Evolutionary conservation across 2,797 vertebrate species (phyloP), one percentile per base, ranked within the genome.

Genomic region (Morus bassanus): DNA sequence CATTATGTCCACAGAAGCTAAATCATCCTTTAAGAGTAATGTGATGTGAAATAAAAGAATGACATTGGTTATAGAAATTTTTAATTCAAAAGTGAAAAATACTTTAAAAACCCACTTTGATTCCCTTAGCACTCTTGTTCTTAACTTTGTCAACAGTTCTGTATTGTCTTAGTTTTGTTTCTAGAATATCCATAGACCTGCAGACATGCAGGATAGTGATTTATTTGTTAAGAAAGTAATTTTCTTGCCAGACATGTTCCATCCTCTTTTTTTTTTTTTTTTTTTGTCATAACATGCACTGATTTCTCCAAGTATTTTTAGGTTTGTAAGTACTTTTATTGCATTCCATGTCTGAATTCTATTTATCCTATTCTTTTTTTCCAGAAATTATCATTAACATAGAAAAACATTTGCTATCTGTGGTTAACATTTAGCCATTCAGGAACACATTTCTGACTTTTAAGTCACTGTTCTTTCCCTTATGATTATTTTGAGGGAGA

Each of bases 1-100:
- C 7, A 4, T 54, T 19, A 23, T 1, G 3, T 27, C 6, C 13
- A 56, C 1, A 6, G 37, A 64, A 89, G 37, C 2, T 5, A 70
- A 56, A 74, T 53, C 13, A 18, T 60, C 21, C 51, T 83, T 70
- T 19, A 67, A 74, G 13, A 81, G 18, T 22, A 88, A 63, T 9
- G 3, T 73, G 11, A 79, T 81, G 17, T 11, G 8, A 80, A n/a
- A 53, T 35, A 10, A 78, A 43, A 43, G 43, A 43, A 43, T 43
- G 43, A 43, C 16, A 24, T 73, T 70, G 19, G 8, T 43, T 73
- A 45, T 17, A 45, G 2, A 48, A 4, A 59, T 54, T 79, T 69
- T 85, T 39, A 76, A 65, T 63, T 57, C 14, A 65, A 67, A 50
- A 3, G 4, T 27, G 6, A 53, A 90, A 81, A 86, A 41, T 14